These are phyloP conservation scores for Gymnocypris eckloni DNA, from an alignment of 2,797 vertebrate genomes.

Conservation along the genomic window DNA sequence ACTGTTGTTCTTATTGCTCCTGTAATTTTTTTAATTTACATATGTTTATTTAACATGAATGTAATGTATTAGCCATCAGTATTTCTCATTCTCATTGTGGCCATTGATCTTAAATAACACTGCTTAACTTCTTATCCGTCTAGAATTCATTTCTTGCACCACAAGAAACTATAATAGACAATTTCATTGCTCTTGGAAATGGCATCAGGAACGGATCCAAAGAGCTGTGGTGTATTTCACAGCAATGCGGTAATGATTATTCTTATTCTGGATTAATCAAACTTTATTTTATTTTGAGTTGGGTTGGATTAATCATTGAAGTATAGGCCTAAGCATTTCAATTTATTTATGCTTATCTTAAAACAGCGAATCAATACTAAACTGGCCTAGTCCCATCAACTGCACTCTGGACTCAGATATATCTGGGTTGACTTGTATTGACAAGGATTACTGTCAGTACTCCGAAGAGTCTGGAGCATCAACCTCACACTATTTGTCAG, in stretches of 20 bases:
- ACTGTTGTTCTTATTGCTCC: not conserved
- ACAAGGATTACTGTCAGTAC: slow-evolving; percentile 54
- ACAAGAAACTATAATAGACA: slow-evolving; percentile 73
- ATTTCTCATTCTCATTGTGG: not conserved
- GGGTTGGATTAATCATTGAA: not conserved
- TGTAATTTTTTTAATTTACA: not conserved
- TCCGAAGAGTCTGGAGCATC: slow-evolving; percentile 61
- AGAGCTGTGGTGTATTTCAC: slow-evolving; percentile 70
- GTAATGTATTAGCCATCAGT: not conserved
- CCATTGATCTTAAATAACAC: not conserved
- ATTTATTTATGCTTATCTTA: not conserved
- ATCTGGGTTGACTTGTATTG: slow-evolving; percentile 53
- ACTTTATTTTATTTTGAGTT: too few species aligned
- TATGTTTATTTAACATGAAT: not conserved
- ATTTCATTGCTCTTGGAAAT: slow-evolving; percentile 75
- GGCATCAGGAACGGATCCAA: slow-evolving; percentile 42
- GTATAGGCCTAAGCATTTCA: not conserved
- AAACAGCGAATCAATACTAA: not conserved
- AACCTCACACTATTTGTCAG: slow-evolving; percentile 51
- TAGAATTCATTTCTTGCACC: slow-evolving; percentile 73
- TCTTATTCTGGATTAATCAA: not conserved
- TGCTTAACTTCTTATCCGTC: not conserved
- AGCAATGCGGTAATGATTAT: slow-evolving; percentile 68
- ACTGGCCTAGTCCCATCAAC: slow-evolving; percentile 25
- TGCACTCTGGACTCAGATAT: slow-evolving; percentile 57